Percentiles rank a stretch among this genome's conserved stretches.
Evolutionary conservation across 2,113 vertebrate species (phyloP).

Genomic region (Hypanus sabinus): DNA sequence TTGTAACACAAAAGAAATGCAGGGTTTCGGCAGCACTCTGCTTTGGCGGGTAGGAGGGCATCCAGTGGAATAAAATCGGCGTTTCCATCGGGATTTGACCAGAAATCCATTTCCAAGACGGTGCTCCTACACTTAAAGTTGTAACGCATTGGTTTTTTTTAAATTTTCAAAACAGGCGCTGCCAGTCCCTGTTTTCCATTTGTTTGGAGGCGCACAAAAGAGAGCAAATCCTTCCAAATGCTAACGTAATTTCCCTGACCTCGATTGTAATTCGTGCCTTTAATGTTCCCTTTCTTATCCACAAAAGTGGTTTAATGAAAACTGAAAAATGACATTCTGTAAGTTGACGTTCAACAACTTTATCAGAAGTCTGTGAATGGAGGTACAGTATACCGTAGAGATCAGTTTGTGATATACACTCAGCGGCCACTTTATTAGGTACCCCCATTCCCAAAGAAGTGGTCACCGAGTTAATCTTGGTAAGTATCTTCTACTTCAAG

Average conservation of each 20-base stretch:
- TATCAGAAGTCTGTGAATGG: no score
- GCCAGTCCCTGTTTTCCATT: not conserved
- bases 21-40: not conserved
- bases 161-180: not conserved
- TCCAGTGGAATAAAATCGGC: not conserved
- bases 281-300: not conserved
- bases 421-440: no score
- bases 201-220: not conserved
- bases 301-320: not conserved
- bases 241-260: not conserved
- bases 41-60: not conserved
- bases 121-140: not conserved
- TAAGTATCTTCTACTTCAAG: no score
- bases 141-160: not conserved
- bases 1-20: not conserved
- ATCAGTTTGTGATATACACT: no score
- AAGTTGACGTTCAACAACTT: no score
- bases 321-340: no score
- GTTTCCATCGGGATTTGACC: not conserved
- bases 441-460: no score
- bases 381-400: no score
- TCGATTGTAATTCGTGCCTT: not conserved
- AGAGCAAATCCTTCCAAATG: not conserved
- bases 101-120: not conserved
- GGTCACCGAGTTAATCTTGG: no score